These are phyloP conservation scores for Pterocles gutturalis DNA, from an alignment of 2,113 vertebrate genomes.

Conservation along the genomic window DNA sequence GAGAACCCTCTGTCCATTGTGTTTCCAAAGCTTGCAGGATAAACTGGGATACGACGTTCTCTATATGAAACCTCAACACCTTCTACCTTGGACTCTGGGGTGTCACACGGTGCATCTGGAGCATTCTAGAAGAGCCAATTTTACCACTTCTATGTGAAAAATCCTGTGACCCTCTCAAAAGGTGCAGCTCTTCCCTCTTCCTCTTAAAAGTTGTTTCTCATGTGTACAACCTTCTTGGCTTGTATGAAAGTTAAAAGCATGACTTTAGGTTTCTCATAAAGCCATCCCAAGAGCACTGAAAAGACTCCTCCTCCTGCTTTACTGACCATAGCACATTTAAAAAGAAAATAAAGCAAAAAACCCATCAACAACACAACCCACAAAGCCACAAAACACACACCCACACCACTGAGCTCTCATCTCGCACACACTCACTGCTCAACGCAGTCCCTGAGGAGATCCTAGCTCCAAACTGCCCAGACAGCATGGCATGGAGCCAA, in stretches of 20 bases:
- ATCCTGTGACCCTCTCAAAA: background rate
- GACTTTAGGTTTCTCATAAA: background rate
- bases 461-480: background rate
- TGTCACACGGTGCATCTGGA: background rate
- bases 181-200: background rate
- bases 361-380: background rate
- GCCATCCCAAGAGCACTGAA: background rate
- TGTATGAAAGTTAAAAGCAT: background rate
- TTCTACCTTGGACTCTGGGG: background rate
- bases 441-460: background rate
- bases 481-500: background rate
- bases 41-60: background rate
- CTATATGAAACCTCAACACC: background rate
- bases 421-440: background rate
- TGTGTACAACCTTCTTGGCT: fast-evolving
- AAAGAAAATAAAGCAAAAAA: background rate
- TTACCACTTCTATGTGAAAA: background rate
- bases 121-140: background rate
- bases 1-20: background rate
- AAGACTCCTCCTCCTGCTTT: background rate
- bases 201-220: background rate
- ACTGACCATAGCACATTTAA: background rate
- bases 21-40: background rate
- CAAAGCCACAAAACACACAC: background rate
- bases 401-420: background rate